Conservation (phyloP, 2,888 invertebrate species). For the Aelia acuminata region DNA sequence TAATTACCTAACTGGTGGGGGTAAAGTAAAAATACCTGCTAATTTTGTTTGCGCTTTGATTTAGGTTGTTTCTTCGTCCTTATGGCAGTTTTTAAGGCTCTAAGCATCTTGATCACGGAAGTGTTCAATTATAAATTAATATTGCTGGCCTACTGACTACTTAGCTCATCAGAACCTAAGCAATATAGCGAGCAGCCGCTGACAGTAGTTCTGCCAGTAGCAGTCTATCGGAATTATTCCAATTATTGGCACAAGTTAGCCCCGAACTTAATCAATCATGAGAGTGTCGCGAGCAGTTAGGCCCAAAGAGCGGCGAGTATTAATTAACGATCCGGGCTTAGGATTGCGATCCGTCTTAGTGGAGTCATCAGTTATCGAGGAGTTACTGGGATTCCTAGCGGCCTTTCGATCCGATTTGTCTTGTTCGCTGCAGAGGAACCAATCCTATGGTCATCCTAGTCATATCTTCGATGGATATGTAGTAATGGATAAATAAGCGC, state of each 20-base stretch:
- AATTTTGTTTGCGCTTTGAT: too few relatives aligned
- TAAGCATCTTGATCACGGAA: too few relatives aligned
- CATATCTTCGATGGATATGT: not conserved
- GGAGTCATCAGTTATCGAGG: not conserved
- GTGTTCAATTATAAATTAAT: too few relatives aligned
- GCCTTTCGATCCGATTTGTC: not conserved
- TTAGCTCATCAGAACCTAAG: too few relatives aligned
- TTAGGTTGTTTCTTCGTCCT: too few relatives aligned
- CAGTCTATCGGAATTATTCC: too few relatives aligned
- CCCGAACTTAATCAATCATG: not conserved
- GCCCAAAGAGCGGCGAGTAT: not conserved
- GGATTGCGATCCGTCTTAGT: not conserved
- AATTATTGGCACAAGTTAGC: not conserved
- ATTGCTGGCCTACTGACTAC: too few relatives aligned
- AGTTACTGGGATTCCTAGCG: not conserved
- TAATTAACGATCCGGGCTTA: not conserved
- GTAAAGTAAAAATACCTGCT: too few relatives aligned
- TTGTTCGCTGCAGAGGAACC: not conserved
- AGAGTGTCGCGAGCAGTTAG: conserved; percentile 2
- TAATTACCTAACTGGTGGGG: too few relatives aligned
- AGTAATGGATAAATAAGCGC: too few relatives aligned
- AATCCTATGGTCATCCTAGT: not conserved
- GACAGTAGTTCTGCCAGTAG: not conserved
- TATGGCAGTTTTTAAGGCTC: too few relatives aligned
- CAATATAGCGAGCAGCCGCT: too few relatives aligned